Percentiles rank a stretch among this genome's conserved stretches.
These are phyloP conservation scores for Drosophila kanapiae DNA, from an alignment of 1,140 invertebrate species.

Conservation along the genomic window DNA sequence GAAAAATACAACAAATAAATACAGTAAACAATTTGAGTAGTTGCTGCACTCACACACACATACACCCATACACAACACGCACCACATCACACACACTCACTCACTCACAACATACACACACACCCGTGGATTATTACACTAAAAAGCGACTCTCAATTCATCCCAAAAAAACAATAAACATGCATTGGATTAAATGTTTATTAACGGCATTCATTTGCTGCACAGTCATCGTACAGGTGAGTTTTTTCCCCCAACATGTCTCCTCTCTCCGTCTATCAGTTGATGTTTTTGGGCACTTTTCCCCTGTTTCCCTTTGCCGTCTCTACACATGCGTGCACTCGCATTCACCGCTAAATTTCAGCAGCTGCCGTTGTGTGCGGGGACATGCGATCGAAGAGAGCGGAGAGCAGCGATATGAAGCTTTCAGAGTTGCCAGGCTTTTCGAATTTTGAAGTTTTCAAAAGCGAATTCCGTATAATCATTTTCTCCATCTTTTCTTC, in stretches of 20 bases:
- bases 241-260: slow-evolving; percentile 22
- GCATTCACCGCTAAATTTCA: slow-evolving; percentile 30
- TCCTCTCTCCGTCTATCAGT: neutral
- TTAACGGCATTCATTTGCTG: slow-evolving; percentile 80
- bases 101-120: slow-evolving; percentile 14
- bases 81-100: slow-evolving; percentile 42
- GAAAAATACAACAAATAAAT: slow-evolving; percentile 43
- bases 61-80: slow-evolving; percentile 30
- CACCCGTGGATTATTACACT: slow-evolving; percentile 77
- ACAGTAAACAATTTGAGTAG: slow-evolving; percentile 53
- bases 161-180: slow-evolving; percentile 71
- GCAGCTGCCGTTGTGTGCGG: slow-evolving; percentile 36
- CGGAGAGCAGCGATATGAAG: slow-evolving; percentile 6
- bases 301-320: neutral
- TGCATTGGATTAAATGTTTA: slow-evolving; percentile 85
- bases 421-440: slow-evolving; percentile 56
- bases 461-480: neutral
- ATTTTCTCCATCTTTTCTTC: too few relatives aligned
- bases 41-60: slow-evolving; percentile 38
- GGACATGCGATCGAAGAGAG: neutral
- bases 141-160: slow-evolving; percentile 61
- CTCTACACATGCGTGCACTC: slow-evolving; percentile 42
- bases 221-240: slow-evolving; percentile 81
- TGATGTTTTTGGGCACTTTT: slow-evolving; percentile 49
- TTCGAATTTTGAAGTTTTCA: neutral